These are phyloP conservation scores for Lepus townsendii DNA, from an alignment of 2,797 vertebrate species.

Conservation along the genomic window DNA sequence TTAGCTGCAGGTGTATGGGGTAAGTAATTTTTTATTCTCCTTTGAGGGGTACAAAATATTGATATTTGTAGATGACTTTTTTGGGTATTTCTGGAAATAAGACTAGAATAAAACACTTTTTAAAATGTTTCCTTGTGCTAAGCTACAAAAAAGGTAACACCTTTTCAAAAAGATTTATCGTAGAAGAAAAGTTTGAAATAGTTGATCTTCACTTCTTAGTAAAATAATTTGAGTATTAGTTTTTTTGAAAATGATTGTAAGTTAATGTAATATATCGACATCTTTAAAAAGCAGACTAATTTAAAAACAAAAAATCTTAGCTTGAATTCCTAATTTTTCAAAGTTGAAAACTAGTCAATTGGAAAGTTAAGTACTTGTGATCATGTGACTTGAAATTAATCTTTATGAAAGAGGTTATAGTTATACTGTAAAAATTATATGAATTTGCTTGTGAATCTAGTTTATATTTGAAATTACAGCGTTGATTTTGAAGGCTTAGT, in stretches of 20 bases:
- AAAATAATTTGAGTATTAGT: neutral
- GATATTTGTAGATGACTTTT: conserved; percentile 44
- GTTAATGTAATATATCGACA: conserved; percentile 40
- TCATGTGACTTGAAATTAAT: conserved; percentile 63
- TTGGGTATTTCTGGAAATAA: conserved; percentile 41
- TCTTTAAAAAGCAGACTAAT: conserved; percentile 62
- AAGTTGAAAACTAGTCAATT: conserved; percentile 68
- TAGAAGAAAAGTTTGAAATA: conserved; percentile 55
- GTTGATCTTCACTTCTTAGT: conserved; percentile 54
- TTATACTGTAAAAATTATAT: conserved; percentile 57
- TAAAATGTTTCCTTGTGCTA: conserved; percentile 45
- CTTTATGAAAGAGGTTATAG: conserved; percentile 59
- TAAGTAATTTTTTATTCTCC: conserved; percentile 86
- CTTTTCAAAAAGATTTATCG: conserved; percentile 24
- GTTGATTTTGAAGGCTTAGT: conserved; percentile 70
- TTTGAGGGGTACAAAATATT: conserved; percentile 68
- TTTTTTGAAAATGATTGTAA: conserved; percentile 25
- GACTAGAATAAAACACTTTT: conserved; percentile 47
- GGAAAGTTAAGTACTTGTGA: conserved; percentile 67
- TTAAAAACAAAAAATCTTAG: conserved; percentile 59
- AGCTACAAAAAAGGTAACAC: conserved; percentile 41
- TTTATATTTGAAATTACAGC: conserved; percentile 66
- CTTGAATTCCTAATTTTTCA: conserved; percentile 64
- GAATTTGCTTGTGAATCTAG: conserved; percentile 58
- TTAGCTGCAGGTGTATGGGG: conserved; percentile 91